Percentiles rank a stretch among this genome's conserved stretches.
Conservation (phyloP, 2,113 vertebrate species). For the Cardinalis cardinalis region DNA sequence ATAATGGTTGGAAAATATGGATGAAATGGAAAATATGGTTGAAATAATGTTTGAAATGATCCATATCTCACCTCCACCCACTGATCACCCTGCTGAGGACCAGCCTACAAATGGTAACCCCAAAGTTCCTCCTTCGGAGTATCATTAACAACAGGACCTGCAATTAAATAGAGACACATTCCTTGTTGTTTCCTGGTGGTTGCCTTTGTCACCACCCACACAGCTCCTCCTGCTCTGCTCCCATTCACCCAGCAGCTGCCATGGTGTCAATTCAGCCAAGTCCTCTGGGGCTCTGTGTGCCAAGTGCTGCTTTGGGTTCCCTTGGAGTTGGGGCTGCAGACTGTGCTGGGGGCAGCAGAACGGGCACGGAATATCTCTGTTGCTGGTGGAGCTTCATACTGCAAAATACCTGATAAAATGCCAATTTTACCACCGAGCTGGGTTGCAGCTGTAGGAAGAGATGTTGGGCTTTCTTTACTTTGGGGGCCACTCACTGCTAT, state of each 20-base stretch:
- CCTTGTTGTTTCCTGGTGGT: background rate
- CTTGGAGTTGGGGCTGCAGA: background rate
- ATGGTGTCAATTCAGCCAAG: fast-evolving
- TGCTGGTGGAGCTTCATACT: background rate
- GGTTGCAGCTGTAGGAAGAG: background rate
- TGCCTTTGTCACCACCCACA: background rate
- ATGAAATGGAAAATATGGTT: too few species aligned
- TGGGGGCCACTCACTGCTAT: fast-evolving
- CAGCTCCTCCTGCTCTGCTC: background rate
- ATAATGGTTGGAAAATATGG: background rate
- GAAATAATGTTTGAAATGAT: background rate
- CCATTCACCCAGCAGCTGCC: background rate
- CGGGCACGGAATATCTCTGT: fast-evolving
- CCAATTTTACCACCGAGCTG: fast-evolving
- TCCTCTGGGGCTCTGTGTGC: background rate
- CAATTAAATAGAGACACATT: background rate
- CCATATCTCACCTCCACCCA: background rate
- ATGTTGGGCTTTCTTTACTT: background rate
- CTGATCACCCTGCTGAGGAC: background rate
- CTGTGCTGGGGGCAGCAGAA: background rate
- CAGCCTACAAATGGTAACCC: background rate
- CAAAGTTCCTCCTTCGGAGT: background rate
- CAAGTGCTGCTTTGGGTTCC: fast-evolving
- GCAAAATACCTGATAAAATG: fast-evolving
- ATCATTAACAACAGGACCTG: background rate